Evolutionary conservation across 2,113 vertebrate species (phyloP).

Genomic region (Arizona elegans): DNA sequence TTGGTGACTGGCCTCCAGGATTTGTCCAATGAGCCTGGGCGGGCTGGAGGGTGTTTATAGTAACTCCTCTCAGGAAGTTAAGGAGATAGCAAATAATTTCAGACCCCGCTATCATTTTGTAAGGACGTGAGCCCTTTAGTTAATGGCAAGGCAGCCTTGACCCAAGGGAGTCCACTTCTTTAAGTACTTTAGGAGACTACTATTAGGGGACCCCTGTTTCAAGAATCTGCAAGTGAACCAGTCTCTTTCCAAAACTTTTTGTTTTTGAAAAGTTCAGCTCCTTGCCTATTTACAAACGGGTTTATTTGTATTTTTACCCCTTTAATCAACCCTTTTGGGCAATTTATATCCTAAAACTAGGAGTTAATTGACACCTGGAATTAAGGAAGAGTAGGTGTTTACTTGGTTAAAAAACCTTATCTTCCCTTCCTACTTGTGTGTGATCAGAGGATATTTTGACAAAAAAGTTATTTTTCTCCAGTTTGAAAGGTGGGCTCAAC

Average conservation of each 20-base stretch:
- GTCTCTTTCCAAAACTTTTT: not conserved
- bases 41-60: constrained; percentile 1
- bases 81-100: no score
- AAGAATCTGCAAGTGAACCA: not conserved
- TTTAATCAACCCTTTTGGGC: not conserved
- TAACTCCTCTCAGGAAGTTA: constrained; percentile 23
- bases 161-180: not conserved
- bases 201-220: not conserved
- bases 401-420: not conserved
- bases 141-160: no score
- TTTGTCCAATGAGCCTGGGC: constrained; percentile 1
- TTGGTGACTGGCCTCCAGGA: constrained; percentile 32
- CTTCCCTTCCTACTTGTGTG: not conserved
- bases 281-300: not conserved
- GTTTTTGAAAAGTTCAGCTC: not conserved
- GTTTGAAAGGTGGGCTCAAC: not conserved
- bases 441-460: not conserved
- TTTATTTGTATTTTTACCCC: not conserved
- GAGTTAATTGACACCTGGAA: not conserved
- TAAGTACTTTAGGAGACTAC: not conserved
- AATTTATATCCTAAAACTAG: not conserved
- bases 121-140: not conserved
- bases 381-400: no score
- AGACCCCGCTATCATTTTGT: not conserved
- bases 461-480: not conserved